phyloP scores from a whole-genome alignment of 2,113 vertebrate genomes.

The Lonchura striata region DNA sequence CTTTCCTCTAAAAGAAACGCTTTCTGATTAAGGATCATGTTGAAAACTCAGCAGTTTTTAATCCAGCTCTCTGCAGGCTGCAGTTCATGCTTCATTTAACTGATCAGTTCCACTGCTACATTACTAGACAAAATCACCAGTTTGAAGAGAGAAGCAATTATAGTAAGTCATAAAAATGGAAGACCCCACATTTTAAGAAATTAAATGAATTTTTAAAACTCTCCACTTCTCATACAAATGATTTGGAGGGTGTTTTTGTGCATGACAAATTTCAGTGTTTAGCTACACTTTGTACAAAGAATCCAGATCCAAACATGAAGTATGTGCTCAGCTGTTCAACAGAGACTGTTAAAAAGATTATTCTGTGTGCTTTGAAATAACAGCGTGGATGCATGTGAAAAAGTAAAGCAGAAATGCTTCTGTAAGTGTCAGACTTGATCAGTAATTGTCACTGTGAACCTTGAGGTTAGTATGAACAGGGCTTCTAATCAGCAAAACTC shows the following conservation, averaged over 20 bases:
- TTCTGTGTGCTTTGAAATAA: neutral
- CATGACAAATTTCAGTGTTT: neutral
- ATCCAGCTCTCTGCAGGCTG: conserved; percentile 64
- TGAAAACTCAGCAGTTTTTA: conserved; percentile 72
- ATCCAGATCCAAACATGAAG: neutral
- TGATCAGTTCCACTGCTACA: conserved; percentile 65
- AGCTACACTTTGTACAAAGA: neutral
- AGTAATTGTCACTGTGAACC: neutral
- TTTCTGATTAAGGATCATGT: conserved; percentile 65
- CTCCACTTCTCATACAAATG: neutral
- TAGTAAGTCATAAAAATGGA: conserved; percentile 44
- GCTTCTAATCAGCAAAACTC: neutral
- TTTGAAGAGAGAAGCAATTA: conserved; percentile 57
- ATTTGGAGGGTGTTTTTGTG: neutral
- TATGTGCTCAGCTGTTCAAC: neutral
- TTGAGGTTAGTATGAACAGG: neutral
- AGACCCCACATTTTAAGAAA: conserved; percentile 38
- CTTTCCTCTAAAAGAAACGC: conserved; percentile 32
- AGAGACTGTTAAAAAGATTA: conserved; percentile 14
- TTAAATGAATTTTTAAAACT: neutral
- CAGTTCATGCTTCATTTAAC: conserved; percentile 70
- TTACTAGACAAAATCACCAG: conserved; percentile 61
- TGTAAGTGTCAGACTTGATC: neutral
- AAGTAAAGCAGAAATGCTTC: neutral
- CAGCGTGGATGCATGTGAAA: neutral